Evolutionary conservation across 2,888 invertebrate genomes (phyloP), one percentile per base, ranked within the genome.

Genomic region (Drosophila anomalata): DNA sequence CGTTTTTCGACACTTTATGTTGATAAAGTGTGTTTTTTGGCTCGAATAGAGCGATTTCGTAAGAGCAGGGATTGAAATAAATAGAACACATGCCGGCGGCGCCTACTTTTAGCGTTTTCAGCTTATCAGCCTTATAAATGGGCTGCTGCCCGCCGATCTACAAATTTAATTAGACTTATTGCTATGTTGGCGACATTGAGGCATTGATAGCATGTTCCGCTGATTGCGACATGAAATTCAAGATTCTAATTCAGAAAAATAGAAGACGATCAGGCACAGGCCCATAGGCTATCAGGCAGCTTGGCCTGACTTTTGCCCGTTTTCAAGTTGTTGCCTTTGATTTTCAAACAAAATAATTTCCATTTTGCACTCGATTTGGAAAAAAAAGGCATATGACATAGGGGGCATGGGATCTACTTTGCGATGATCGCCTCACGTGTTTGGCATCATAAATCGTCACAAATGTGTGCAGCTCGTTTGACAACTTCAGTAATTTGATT

Each of bases 161-260:
- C 55, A 68, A 65, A 78, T 76, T 88, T 88, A 82, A 86, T 88
- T 84, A 83, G 88, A 77, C 82, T 78, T 87, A 84, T 87, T 84
- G 77, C 81, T 75, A 88, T 88, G 85, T 87, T 88, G 78, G 80
- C 84, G 87, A 84, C 83, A 86, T 77, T 82, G 86, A 73, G 58
- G 69, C 62, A 60, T 86, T 82, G 78, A 87, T 84, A 78, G 80
- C 77, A 73, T 77, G 52, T 42, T 54, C 51, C 46, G 83, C 84
- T 87, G 87, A 80, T 80, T 81, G 85, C 66, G 87, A 61, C 67
- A 84, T 68, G 65, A 67, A 62, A 67, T 39, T 42, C 51, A 68
- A 55, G 71, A 56, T 63, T 66, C 59, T 31, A 61, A 77, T 53
- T 67, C 47, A 59, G 50, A 78, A 88, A 84, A 84, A 86, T 79